Evolutionary conservation across 1,140 invertebrate species (phyloP).

Genomic region (Caenorhabditis briggsae): DNA sequence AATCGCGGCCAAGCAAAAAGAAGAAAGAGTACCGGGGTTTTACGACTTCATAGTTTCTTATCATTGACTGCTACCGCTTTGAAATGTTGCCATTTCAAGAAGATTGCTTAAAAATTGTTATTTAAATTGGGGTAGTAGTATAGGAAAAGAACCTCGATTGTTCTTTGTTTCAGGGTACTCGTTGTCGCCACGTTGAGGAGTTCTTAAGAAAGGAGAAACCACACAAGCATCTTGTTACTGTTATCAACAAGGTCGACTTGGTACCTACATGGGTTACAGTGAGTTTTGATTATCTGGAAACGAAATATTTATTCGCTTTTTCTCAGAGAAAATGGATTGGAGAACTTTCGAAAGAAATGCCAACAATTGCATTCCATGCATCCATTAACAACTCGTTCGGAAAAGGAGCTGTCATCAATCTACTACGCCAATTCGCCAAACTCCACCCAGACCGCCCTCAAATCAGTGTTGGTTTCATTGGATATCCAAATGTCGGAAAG

Average conservation of each 20-base stretch:
- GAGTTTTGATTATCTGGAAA: conserved; percentile 62
- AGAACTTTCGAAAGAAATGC: conserved; percentile 91
- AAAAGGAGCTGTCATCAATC: conserved; percentile 95
- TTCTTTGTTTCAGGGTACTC: conserved; percentile 87
- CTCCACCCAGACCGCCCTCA: conserved; percentile 85
- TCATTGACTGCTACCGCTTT: not conserved
- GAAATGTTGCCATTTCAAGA: conserved; percentile 85
- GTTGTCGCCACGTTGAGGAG: conserved; percentile 91
- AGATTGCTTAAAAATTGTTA: no score
- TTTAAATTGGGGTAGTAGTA: no score
- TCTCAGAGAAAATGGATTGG: conserved; percentile 87
- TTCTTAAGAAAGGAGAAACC: conserved; percentile 89
- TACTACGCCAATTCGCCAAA: conserved; percentile 95
- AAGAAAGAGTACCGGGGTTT: not conserved
- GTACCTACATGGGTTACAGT: conserved; percentile 95
- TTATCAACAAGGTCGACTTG: conserved; percentile 92
- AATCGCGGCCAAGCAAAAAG: not conserved
- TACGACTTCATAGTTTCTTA: not conserved
- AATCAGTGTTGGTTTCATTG: conserved; percentile 98
- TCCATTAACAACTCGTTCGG: conserved; percentile 98
- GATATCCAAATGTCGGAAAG: conserved; percentile 99
- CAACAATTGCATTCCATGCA: conserved; percentile 97
- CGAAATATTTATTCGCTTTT: conserved; percentile 18
- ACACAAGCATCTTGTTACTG: conserved; percentile 93
- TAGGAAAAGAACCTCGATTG: conserved; percentile 77